Evolutionary conservation across 2,797 vertebrate species (phyloP).

Genomic region (Heteromormyrus szaboi): DNA sequence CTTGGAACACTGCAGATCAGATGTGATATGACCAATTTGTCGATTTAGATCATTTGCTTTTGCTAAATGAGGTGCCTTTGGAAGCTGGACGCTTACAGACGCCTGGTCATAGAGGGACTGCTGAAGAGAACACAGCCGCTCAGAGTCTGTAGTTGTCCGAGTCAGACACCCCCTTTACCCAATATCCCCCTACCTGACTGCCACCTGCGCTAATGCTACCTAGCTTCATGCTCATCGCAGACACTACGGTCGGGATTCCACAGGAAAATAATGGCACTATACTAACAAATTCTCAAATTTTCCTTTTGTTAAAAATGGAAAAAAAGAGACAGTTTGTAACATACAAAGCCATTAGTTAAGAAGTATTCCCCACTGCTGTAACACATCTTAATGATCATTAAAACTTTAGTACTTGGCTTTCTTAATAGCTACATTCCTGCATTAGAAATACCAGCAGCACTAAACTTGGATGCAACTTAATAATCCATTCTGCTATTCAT

Average conservation of each 20-base stretch:
- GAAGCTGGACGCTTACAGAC: neutral
- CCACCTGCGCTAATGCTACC: neutral
- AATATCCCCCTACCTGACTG: slow-evolving; percentile 5
- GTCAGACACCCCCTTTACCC: neutral
- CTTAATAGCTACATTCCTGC: neutral
- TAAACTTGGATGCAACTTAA: neutral
- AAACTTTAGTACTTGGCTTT: neutral
- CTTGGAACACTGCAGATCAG: slow-evolving; percentile 7
- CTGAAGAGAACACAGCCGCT: neutral
- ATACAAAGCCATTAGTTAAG: neutral
- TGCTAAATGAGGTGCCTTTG: slow-evolving; percentile 15
- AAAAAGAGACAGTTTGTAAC: neutral
- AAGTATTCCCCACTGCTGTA: neutral
- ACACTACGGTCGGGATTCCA: slow-evolving; percentile 7
- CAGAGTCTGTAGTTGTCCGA: neutral
- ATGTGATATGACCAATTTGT: slow-evolving; percentile 29
- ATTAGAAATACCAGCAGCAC: neutral
- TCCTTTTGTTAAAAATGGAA: neutral
- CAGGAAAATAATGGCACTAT: slow-evolving; percentile 30
- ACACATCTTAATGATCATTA: neutral
- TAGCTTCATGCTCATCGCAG: neutral
- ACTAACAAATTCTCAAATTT: neutral
- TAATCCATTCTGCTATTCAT: neutral
- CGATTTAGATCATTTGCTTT: slow-evolving; percentile 11
- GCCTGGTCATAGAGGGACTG: neutral